Evolutionary conservation across 2,113 vertebrate genomes (phyloP).

Genomic region (Gallinago paraguaiae): DNA sequence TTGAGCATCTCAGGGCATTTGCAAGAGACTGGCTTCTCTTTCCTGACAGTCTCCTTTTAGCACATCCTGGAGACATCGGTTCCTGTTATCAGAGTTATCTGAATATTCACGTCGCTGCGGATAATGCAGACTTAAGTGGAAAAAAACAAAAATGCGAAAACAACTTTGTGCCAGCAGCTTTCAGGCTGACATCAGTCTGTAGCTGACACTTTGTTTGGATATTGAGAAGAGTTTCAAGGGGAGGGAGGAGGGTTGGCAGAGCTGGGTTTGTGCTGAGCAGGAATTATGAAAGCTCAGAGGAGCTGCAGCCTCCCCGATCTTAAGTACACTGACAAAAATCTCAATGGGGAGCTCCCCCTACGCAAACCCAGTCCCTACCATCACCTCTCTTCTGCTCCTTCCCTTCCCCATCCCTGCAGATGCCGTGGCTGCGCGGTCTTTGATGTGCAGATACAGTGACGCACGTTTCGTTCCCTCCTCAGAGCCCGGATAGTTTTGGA

Average conservation of each 20-base stretch:
- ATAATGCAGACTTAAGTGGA: background rate
- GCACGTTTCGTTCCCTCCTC: background rate
- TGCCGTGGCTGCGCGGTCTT: constrained; percentile 2
- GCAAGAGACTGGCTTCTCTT: background rate
- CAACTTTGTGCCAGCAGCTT: background rate
- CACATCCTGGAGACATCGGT: background rate
- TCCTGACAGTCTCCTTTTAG: background rate
- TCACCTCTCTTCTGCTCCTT: constrained; percentile 7
- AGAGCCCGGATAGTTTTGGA: background rate
- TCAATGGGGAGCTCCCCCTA: constrained; percentile 28
- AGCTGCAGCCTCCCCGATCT: background rate
- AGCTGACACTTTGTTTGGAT: constrained; percentile 16
- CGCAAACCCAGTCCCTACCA: background rate
- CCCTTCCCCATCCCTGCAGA: background rate
- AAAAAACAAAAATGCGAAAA: background rate
- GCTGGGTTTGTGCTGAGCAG: background rate
- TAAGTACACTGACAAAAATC: background rate
- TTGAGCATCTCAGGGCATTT: background rate
- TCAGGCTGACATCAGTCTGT: background rate
- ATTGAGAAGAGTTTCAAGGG: background rate
- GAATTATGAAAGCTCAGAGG: background rate
- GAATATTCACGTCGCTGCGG: background rate
- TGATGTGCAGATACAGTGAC: constrained; percentile 47
- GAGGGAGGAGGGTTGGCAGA: background rate
- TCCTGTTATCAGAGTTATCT: background rate